Conservation (phyloP, 2,888 invertebrate genomes). For the Perizoma affinitatum region DNA sequence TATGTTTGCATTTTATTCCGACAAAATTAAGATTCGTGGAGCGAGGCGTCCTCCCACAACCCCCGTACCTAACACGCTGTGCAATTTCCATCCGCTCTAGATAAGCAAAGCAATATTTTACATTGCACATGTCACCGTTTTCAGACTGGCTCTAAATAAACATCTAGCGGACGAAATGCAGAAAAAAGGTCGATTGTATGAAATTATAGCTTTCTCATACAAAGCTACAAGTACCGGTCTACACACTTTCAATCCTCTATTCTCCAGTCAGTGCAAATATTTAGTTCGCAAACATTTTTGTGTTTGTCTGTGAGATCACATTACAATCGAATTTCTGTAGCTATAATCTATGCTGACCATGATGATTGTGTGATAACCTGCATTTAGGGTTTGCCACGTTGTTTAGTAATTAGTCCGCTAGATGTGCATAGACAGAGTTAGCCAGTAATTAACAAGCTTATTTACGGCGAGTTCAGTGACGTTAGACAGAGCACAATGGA, state of each 20-base stretch:
- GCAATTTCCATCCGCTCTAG: constrained; percentile 63
- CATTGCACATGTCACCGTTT: constrained; percentile 56
- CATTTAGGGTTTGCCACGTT: too few relatives aligned
- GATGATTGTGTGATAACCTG: too few relatives aligned
- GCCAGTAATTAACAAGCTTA: constrained; percentile 31
- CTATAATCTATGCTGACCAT: too few relatives aligned
- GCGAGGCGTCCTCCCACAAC: constrained; percentile 36
- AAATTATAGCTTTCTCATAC: too few relatives aligned
- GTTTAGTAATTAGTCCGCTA: not conserved
- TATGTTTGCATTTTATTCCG: constrained; percentile 67
- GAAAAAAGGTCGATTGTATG: not conserved
- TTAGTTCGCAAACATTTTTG: too few relatives aligned
- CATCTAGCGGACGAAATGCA: constrained; percentile 13
- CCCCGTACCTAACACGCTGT: constrained; percentile 42
- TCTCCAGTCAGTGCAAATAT: too few relatives aligned
- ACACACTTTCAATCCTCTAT: too few relatives aligned
- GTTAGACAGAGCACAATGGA: constrained; percentile 23
- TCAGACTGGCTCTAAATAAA: constrained; percentile 41
- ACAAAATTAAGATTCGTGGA: constrained; percentile 65
- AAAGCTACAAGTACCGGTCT: too few relatives aligned
- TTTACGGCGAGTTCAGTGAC: constrained; percentile 24
- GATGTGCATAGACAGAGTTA: constrained; percentile 1
- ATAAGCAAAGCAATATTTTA: constrained; percentile 68
- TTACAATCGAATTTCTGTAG: too few relatives aligned
- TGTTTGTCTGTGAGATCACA: too few relatives aligned